Evolutionary conservation across 2,888 invertebrate species (phyloP).

Genomic region (Scaptodrosophila latifasciaeformis): DNA sequence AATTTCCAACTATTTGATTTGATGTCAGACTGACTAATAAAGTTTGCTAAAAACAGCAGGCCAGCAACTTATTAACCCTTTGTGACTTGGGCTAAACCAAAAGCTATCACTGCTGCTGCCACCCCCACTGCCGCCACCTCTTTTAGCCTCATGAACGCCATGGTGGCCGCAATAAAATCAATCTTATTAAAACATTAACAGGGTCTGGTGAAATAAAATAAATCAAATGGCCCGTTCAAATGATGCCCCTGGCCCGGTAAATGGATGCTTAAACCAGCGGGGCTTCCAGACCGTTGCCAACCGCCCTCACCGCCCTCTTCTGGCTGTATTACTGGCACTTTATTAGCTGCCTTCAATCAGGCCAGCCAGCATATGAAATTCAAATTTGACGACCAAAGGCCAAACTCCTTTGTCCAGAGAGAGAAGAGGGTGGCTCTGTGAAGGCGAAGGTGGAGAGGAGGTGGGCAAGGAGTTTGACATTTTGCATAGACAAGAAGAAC

Average conservation of each 20-base stretch:
- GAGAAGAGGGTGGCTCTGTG: not conserved
- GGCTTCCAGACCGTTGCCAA: constrained; percentile 35
- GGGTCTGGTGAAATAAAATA: constrained; percentile 58
- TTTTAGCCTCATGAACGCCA: not conserved
- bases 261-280: constrained; percentile 65
- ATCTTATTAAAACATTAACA: constrained; percentile 72
- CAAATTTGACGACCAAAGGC: constrained; percentile 51
- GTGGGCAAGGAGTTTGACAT: constrained; percentile 6
- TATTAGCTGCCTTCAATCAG: constrained; percentile 62
- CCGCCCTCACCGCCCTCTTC: constrained; percentile 1
- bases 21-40: no score
- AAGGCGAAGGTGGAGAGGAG: not conserved
- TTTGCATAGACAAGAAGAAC: constrained; percentile 48
- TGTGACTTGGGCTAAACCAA: constrained; percentile 41
- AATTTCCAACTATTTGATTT: not conserved
- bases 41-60: constrained; percentile 71
- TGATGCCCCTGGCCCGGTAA: constrained; percentile 31
- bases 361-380: constrained; percentile 60
- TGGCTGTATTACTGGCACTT: constrained; percentile 35
- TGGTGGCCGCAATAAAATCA: constrained; percentile 69
- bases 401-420: not conserved
- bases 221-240: constrained; percentile 48
- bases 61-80: constrained; percentile 72
- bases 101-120: no score
- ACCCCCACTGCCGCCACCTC: no score